Evolutionary conservation across 2,888 invertebrate genomes (phyloP).

Genomic region (Apotomis capreana): DNA sequence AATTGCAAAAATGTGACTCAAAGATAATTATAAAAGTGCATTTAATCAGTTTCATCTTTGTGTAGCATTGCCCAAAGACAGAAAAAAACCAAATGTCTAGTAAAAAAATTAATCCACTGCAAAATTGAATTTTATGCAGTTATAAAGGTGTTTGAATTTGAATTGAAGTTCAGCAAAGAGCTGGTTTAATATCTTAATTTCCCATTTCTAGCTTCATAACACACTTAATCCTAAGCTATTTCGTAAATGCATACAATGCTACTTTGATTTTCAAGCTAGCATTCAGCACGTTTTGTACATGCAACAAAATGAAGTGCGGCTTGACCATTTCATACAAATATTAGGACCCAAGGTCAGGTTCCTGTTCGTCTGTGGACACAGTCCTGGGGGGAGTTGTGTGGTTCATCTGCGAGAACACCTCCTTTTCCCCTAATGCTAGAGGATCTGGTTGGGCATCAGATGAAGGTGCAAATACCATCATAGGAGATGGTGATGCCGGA

Average conservation of each 20-base stretch:
- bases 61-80: too few species aligned
- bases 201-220: neutral
- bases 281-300: conserved; percentile 21
- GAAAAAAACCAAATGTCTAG: too few species aligned
- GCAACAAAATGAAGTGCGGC: conserved; percentile 10
- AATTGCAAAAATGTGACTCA: too few species aligned
- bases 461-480: conserved; percentile 78
- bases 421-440: conserved; percentile 76
- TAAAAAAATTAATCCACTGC: too few species aligned
- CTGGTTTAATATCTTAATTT: neutral
- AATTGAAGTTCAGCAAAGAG: neutral
- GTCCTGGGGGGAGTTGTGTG: conserved; percentile 69
- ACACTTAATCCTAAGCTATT: conserved; percentile 4
- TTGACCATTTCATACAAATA: conserved; percentile 60
- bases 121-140: too few species aligned
- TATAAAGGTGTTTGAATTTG: neutral
- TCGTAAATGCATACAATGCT: conserved; percentile 16
- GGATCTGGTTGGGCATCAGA: conserved; percentile 75
- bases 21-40: too few species aligned
- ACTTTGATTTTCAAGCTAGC: conserved; percentile 14
- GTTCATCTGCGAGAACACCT: conserved; percentile 78
- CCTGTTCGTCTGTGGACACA: conserved; percentile 73
- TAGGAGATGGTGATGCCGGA: conserved; percentile 85
- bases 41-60: too few species aligned
- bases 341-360: conserved; percentile 76